Conservation (phyloP, 92 coral and sea anemone genomes). For the Desmophyllum pertusum region DNA sequence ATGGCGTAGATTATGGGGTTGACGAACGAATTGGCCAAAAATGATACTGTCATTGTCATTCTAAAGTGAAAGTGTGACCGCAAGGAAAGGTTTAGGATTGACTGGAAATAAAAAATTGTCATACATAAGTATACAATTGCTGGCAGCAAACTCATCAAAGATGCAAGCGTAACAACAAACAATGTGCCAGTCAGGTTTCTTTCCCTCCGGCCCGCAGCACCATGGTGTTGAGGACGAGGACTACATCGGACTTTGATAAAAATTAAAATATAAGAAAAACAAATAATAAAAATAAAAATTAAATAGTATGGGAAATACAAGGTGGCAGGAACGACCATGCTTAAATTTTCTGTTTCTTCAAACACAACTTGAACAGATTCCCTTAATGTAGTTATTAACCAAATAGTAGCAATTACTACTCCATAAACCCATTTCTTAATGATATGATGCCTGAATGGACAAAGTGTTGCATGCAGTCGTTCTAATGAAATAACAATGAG, state of each 20-base stretch:
- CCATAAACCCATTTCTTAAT: background rate
- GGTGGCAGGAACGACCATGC: background rate
- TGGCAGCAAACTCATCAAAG: background rate
- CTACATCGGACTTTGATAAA: background rate
- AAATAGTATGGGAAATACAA: background rate
- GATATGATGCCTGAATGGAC: background rate
- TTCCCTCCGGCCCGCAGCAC: background rate
- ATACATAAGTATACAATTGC: background rate
- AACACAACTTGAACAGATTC: conserved; percentile 9
- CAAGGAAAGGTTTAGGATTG: background rate
- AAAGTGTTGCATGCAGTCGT: background rate
- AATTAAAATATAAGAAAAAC: background rate
- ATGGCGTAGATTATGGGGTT: conserved; percentile 8
- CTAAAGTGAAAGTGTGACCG: background rate
- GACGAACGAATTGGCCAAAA: conserved; percentile 3
- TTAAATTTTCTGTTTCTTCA: background rate
- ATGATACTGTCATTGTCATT: background rate
- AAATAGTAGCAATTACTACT: background rate
- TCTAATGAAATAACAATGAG: background rate
- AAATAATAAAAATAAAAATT: background rate
- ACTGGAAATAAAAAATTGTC: no score
- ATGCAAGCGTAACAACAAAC: background rate
- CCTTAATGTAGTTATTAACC: conserved; percentile 7
- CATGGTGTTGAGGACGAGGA: background rate
- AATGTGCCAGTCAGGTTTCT: conserved; percentile 3